Evolutionary conservation across 2,888 invertebrate genomes (phyloP).

Genomic region (Brenthis ino): DNA sequence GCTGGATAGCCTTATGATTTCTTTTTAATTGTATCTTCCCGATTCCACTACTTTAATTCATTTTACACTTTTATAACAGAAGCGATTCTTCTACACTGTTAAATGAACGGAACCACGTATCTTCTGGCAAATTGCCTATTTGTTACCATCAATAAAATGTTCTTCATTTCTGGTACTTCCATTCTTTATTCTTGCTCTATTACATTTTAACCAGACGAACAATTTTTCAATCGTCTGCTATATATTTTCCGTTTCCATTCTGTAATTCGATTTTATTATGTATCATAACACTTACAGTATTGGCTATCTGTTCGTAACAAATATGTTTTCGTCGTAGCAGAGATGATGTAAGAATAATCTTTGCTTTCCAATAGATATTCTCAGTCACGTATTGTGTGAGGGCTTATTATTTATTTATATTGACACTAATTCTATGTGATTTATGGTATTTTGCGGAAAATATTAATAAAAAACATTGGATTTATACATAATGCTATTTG

Average conservation of each 20-base stretch:
- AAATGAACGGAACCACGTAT: conserved; percentile 34
- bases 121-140: conserved; percentile 37
- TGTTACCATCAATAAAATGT: conserved; percentile 29
- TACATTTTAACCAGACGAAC: conserved; percentile 30
- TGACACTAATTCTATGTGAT: neutral
- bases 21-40: conserved; percentile 33
- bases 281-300: neutral
- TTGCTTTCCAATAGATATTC: neutral
- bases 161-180: conserved; percentile 19
- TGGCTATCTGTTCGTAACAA: conserved; percentile 8
- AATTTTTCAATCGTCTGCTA: conserved; percentile 36
- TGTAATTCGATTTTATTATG: conserved; percentile 9
- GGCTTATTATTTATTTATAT: neutral
- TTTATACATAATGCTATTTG: too few relatives aligned
- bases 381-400: neutral
- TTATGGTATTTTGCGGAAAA: neutral
- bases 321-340: neutral
- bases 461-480: too few relatives aligned
- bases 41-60: conserved; percentile 29
- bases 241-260: conserved; percentile 29
- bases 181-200: conserved; percentile 31
- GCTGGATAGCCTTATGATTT: conserved; percentile 33
- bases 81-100: conserved; percentile 30
- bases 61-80: conserved; percentile 35
- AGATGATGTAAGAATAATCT: conserved; percentile 1